Conservation (phyloP, 2,113 vertebrate genomes). For the Dicerorhinus sumatrensis region DNA sequence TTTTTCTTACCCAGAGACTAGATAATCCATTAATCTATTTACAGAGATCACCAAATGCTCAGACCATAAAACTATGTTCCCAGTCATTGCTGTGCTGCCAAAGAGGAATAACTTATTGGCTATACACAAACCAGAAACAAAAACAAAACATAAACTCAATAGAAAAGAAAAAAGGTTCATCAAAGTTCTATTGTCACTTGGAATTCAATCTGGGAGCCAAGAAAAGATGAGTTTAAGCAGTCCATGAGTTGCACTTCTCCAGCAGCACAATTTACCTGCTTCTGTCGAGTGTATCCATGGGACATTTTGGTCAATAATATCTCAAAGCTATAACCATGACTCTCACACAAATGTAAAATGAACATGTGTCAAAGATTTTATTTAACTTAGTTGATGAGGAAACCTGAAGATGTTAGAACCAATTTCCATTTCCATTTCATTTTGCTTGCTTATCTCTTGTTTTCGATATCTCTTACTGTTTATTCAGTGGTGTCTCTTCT, state of each 20-base stretch:
- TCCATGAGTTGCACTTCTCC: not conserved
- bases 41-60: not conserved
- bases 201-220: not conserved
- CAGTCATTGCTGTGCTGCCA: not conserved
- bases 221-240: constrained; percentile 7
- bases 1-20: constrained; percentile 1
- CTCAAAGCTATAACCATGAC: not conserved
- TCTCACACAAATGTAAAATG: not conserved
- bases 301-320: not conserved
- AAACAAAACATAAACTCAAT: constrained; percentile 30
- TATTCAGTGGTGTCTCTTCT: not conserved
- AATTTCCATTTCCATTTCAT: constrained; percentile 10
- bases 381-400: constrained; percentile 4
- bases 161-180: not conserved
- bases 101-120: not conserved
- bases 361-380: not conserved
- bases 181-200: not conserved
- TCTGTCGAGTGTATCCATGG: not conserved
- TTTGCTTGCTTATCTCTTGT: not conserved
- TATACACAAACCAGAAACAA: not conserved
- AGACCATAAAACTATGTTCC: not conserved
- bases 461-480: not conserved
- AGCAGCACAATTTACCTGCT: not conserved
- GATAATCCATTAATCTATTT: not conserved
- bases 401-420: not conserved